Conservation (phyloP, 1,140 invertebrate species). For the Trialeurodes vaporariorum region DNA sequence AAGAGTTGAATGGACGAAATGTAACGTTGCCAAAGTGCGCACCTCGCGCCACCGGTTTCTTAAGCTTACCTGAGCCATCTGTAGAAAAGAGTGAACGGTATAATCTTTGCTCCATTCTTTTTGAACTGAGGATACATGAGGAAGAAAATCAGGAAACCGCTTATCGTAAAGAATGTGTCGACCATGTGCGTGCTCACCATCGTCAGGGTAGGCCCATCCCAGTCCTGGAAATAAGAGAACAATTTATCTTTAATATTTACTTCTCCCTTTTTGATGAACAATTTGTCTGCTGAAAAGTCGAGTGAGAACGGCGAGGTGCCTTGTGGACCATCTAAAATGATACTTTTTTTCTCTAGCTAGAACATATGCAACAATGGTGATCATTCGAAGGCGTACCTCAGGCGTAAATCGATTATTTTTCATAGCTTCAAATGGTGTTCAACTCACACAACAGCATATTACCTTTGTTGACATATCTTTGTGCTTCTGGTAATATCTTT, state of each 20-base stretch:
- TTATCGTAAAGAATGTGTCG: conserved; percentile 12
- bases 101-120: not conserved
- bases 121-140: conserved; percentile 6
- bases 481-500: too few relatives aligned
- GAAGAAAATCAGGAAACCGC: conserved; percentile 8
- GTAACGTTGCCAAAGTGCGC: too few relatives aligned
- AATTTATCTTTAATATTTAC: conserved; percentile 3
- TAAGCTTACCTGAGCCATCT: conserved; percentile 9
- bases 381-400: too few relatives aligned
- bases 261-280: not conserved
- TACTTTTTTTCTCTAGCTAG: too few relatives aligned
- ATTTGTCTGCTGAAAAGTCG: not conserved
- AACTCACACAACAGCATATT: too few relatives aligned
- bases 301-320: not conserved
- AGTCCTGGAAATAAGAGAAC: not conserved
- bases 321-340: too few relatives aligned
- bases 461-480: too few relatives aligned
- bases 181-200: conserved; percentile 12
- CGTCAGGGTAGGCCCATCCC: not conserved
- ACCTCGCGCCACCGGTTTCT: too few relatives aligned
- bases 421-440: too few relatives aligned
- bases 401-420: too few relatives aligned
- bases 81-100: conserved; percentile 3
- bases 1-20: too few relatives aligned
- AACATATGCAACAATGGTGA: too few relatives aligned